Base-by-base conservation (phyloP, 2,113 vertebrate genomes). In the Ophthalmolycus amberensis region DNA sequence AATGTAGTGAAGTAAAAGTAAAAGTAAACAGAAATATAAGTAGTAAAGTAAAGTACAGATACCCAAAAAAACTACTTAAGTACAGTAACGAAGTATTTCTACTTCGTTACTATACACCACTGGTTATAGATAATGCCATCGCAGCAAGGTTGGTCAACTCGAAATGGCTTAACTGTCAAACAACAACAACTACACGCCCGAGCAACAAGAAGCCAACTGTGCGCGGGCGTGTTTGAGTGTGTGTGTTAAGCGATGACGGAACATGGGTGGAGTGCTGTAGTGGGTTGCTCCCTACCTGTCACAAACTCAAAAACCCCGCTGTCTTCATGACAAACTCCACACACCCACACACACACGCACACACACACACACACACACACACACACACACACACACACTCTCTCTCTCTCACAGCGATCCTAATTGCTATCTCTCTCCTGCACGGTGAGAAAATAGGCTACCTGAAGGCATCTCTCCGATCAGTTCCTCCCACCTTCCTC, bases 371-470 rank as follows among this genome's bases (percentile, higher is more conserved):
- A 38, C 40, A 73, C 75, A 40, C 44, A 32, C 56, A 64, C 40
- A 37, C 44, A 6, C 59, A 37, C 8, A 60, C 34, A 40, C 37
- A 70, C 77, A 66, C 64, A 38, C 40, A 70, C 75, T 25, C 25
- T 25, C 25, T 25, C 25, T 25, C 25, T 65, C 84, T 71, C 82
- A 86, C 12, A 60, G 73, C 22, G 42, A 79, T 77, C 78, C 85
- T 93, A 90, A 93, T 93, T 93, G 90, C 83, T 54, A 81, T 82
- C 84, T 90, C 80, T 82, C 73, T 80, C 88, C 88, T 78, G 85
- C 90, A 74, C 88, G 86, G 90, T 80, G 87, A 88, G 82, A 86
- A 91, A 90, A 91, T 87, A 86, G 76, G 68, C 83, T 77, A 83
- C 86, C 86, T 84, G 80, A 89, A 88, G 91, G 80, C 86, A 85